phyloP scores from a whole-genome alignment of 2,113 vertebrate genomes.

The Lophius piscatorius region DNA sequence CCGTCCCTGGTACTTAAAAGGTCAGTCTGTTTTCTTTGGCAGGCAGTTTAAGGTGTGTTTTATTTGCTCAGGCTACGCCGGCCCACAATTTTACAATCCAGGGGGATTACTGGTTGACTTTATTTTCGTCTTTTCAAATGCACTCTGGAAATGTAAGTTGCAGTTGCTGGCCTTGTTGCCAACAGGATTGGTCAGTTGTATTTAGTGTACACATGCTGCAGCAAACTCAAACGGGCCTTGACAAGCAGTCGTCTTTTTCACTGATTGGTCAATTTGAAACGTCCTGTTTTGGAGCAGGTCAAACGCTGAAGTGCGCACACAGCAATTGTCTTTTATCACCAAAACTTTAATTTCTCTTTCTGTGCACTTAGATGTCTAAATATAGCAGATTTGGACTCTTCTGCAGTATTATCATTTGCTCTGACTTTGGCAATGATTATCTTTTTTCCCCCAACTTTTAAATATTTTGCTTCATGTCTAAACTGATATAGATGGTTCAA shows the following conservation, averaged over 20 bases:
- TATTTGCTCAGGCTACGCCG: slow-evolving; percentile 46
- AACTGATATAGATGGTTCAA: background rate
- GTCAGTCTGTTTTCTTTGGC: slow-evolving; percentile 62
- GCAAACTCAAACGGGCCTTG: slow-evolving; percentile 20
- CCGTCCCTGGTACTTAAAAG: slow-evolving; percentile 43
- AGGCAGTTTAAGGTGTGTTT: slow-evolving; percentile 67
- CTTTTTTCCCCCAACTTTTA: background rate
- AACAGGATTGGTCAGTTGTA: slow-evolving; percentile 15
- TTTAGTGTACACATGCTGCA: slow-evolving; percentile 3
- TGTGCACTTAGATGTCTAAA: slow-evolving; percentile 20
- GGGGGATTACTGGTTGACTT: slow-evolving; percentile 25
- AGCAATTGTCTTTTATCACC: slow-evolving; percentile 22
- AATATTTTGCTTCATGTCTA: slow-evolving; percentile 9
- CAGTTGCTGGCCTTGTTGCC: slow-evolving; percentile 14
- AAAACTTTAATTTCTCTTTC: slow-evolving; percentile 10
- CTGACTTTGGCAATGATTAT: background rate
- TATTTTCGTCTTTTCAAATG: slow-evolving; percentile 29
- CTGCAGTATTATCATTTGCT: slow-evolving; percentile 4
- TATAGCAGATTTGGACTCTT: slow-evolving; percentile 2
- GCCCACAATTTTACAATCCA: slow-evolving; percentile 39
- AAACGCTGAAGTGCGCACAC: slow-evolving; percentile 1
- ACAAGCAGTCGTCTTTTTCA: background rate
- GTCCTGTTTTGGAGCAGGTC: background rate
- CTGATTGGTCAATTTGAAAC: slow-evolving; percentile 59
- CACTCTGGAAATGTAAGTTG: slow-evolving; percentile 29